Percentiles rank a stretch among this genome's conserved stretches.
phyloP scores from a whole-genome alignment of 2,888 invertebrate species.

The Bembecia ichneumoniformis region DNA sequence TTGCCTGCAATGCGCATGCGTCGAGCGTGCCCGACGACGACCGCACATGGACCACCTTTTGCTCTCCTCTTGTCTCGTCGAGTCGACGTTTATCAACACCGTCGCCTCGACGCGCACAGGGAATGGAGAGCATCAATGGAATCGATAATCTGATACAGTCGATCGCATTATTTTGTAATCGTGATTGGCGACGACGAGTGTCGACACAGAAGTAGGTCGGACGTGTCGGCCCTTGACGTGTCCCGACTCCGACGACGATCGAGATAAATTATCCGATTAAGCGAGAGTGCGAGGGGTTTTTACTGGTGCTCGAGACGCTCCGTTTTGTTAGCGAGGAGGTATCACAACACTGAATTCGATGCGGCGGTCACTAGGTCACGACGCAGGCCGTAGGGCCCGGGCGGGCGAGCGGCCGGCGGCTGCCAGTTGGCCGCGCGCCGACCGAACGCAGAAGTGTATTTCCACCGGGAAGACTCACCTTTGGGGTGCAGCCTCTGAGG shows the following conservation, averaged over 20 bases:
- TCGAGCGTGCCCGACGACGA: slow-evolving; percentile 9
- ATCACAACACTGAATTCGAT: background rate
- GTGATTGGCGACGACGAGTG: slow-evolving; percentile 1
- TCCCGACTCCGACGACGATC: slow-evolving; percentile 15
- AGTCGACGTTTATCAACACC: too few relatives aligned
- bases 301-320: too few relatives aligned
- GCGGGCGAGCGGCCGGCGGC: slow-evolving; percentile 25
- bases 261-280: background rate
- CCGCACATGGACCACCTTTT: slow-evolving; percentile 16
- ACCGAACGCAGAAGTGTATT: slow-evolving; percentile 43
- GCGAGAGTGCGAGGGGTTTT: background rate
- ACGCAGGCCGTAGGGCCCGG: slow-evolving; percentile 11
- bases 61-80: too few relatives aligned
- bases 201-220: slow-evolving; percentile 25
- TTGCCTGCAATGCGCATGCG: slow-evolving; percentile 25
- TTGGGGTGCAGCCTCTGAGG: slow-evolving; percentile 91
- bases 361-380: slow-evolving; percentile 23
- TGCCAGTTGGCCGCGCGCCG: slow-evolving; percentile 33
- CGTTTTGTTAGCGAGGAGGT: background rate
- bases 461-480: slow-evolving; percentile 78
- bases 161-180: background rate
- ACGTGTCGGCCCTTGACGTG: slow-evolving; percentile 27
- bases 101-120: slow-evolving; percentile 3
- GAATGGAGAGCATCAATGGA: background rate
- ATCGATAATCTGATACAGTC: too few relatives aligned